Evolutionary conservation across 2,888 invertebrate species (phyloP), one percentile per base, ranked within the genome.

Genomic region (Coleophora flavipennella): DNA sequence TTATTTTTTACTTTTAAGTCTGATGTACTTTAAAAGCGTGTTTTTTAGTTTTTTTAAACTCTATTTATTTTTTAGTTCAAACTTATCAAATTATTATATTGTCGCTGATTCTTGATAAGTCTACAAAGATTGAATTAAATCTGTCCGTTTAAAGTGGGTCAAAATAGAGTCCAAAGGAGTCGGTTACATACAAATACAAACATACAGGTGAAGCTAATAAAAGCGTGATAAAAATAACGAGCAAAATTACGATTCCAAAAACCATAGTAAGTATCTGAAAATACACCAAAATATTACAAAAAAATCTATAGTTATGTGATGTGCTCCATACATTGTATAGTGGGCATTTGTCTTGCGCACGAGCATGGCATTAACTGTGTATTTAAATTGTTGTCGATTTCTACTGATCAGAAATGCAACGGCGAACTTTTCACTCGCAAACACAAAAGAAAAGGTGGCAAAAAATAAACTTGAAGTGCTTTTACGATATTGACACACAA

Each of bases 401-500:
- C 83, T 81, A 79, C 80, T 79, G 57, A 70, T 79, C 73, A 69
- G 53, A 55, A 62, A 78, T 75, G 71, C 79, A 57, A 52, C 53
- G 51, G 45, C 52, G 59, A 49, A 56, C 71, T 67, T 80, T 79
- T 73, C 74, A 76, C 78, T 74, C 63, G 59, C 65, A 59, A 59
- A 67, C 57, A 56, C 57, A 61, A 59, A 63, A 46, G 43, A 49
- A 47, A 44, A 51, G 39, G 43, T 41, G 36, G 45, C 20, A 20
- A 20, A 20, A n/a, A 2, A 31, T n/a, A 31, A 11, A 31, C 12
- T 31, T 31, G n/a, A 20, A 3, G 6, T 20, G 6, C 20, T 6
- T 20, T 20, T 20, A 20, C 20, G 20, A 20, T 20, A 20, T 31
- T 12, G 8, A 12, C 12, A 31, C 31, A 31, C n/a, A 11, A 31